These are phyloP conservation scores for Cataglyphis altisquamis DNA, from an alignment of 2,888 invertebrate genomes.

Conservation along the genomic window DNA sequence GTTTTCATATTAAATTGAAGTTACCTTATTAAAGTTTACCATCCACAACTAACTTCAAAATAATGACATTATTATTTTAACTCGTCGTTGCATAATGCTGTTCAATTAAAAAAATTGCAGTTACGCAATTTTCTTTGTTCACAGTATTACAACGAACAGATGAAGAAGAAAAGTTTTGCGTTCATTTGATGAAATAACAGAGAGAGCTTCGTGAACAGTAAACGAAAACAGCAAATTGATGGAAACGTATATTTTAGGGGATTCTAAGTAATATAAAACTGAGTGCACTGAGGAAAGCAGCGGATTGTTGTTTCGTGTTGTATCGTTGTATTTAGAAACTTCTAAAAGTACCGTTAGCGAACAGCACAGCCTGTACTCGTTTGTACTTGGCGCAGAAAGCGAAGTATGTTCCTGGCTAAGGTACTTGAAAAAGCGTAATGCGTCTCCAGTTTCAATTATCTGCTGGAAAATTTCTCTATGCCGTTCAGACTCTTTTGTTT, in stretches of 20 bases:
- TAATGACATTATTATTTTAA: constrained; percentile 1
- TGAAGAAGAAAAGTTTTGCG: constrained; percentile 17
- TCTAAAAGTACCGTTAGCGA: constrained; percentile 45
- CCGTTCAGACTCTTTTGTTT: constrained; percentile 67
- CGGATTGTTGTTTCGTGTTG: constrained; percentile 39
- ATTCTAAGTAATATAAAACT: constrained; percentile 51
- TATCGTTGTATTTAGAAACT: constrained; percentile 47
- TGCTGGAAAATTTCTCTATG: constrained; percentile 60
- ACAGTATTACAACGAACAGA: neutral
- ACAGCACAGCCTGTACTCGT: neutral
- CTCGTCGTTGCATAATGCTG: neutral
- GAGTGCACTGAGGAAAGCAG: constrained; percentile 7
- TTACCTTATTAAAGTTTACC: constrained; percentile 9
- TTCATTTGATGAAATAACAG: constrained; percentile 30
- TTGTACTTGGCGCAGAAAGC: constrained; percentile 8
- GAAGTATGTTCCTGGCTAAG: constrained; percentile 19
- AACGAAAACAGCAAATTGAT: constrained; percentile 44
- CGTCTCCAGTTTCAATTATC: constrained; percentile 73
- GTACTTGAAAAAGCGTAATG: constrained; percentile 45
- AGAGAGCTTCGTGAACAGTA: constrained; percentile 18
- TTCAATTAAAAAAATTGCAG: constrained; percentile 26
- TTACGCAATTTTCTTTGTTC: constrained; percentile 27
- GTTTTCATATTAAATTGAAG: constrained; percentile 18
- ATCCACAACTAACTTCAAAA: constrained; percentile 19
- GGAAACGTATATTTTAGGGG: constrained; percentile 40